Conservation (phyloP, 2,797 vertebrate genomes). For the Lemur catta region DNA sequence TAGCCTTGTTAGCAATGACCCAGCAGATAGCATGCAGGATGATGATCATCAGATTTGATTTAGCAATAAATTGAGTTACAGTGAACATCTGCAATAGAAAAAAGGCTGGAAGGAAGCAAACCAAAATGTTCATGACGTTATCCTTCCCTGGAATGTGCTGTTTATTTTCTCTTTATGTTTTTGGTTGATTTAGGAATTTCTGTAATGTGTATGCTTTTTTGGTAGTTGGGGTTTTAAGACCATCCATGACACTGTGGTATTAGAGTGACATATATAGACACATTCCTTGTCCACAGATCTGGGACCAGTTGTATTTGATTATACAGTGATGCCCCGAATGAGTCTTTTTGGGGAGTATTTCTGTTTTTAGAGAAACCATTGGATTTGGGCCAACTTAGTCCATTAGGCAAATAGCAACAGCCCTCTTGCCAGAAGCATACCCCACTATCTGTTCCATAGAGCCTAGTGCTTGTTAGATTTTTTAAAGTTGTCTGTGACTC, state of each 20-base stretch:
- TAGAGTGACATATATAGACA: neutral
- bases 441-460: neutral
- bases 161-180: conserved; percentile 1
- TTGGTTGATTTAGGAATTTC: conserved; percentile 34
- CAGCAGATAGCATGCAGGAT: neutral
- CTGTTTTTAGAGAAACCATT: neutral
- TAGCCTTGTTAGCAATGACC: conserved; percentile 42
- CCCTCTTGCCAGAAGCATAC: neutral
- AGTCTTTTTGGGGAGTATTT: neutral
- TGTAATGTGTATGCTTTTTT: neutral
- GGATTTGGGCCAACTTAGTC: neutral
- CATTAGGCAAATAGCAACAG: neutral
- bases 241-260: neutral
- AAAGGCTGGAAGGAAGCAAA: conserved; percentile 52
- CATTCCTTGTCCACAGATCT: neutral
- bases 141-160: neutral
- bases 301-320: neutral
- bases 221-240: neutral
- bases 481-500: neutral
- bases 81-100: neutral
- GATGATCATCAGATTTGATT: conserved; percentile 33
- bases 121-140: neutral
- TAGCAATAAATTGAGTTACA: conserved; percentile 28
- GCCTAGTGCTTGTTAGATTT: neutral
- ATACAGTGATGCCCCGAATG: neutral